Conservation (phyloP, 2,797 vertebrate genomes). For the Sebastes ruberrimus region DNA sequence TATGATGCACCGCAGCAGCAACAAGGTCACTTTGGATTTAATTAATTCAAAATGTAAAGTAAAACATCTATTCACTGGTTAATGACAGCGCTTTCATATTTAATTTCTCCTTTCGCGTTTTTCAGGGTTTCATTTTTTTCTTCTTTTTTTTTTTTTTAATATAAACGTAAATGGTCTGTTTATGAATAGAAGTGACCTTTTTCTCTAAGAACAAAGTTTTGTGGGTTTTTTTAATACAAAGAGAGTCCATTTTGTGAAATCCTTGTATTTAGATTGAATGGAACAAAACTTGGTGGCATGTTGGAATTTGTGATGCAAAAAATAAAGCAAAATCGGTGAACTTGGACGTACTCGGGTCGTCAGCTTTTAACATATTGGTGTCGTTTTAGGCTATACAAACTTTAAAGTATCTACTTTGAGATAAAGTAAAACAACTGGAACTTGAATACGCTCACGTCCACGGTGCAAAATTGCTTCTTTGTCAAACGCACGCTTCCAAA, state of each 20-base stretch:
- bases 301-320: not conserved
- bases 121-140: constrained; percentile 11
- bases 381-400: not conserved
- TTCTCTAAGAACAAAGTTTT: not conserved
- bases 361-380: not conserved
- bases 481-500: constrained; percentile 53
- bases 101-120: not conserved
- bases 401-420: not conserved
- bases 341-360: not conserved
- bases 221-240: not conserved
- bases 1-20: not conserved
- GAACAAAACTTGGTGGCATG: not conserved
- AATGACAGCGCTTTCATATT: not conserved
- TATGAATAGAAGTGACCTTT: constrained; percentile 5
- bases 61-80: constrained; percentile 31
- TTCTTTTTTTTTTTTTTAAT: not conserved
- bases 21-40: constrained; percentile 28
- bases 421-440: not conserved
- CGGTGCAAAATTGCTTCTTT: constrained; percentile 39
- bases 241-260: not conserved
- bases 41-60: constrained; percentile 19
- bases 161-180: not conserved
- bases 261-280: not conserved
- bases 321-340: not conserved
- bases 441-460: not conserved